Evolutionary conservation across 2,888 invertebrate species (phyloP), one percentile per base, ranked within the genome.

Genomic region (Agrochola circellaris): DNA sequence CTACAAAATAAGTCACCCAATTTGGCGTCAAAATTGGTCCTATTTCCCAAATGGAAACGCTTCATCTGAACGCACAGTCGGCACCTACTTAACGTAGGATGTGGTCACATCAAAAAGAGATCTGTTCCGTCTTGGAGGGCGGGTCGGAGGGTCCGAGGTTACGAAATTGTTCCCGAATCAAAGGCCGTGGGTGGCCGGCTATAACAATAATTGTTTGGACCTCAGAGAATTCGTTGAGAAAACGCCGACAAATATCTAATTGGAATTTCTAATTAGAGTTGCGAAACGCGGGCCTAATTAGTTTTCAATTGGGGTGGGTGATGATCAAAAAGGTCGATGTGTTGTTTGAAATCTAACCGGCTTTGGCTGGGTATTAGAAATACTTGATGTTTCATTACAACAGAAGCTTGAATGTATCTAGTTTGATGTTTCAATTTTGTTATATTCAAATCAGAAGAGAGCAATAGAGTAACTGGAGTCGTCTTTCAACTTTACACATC

Each of bases 221-320:
- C 93, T 93, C 91, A 90, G 91, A 92, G 93, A 93, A 94, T 95
- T 92, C 91, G 88, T 82, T 78, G 87, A 93, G 93, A 93, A 91
- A 92, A 91, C 90, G 90, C 90, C 91, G 91, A 92, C 91, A 94
- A 95, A 96, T 95, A 95, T 95, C 95, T 95, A 95, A 96, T 95
- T 96, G 96, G 96, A 96, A 96, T 96, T 95, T 95, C 92, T 95
- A 95, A 96, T 96, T 95, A 95, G 94, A 94, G 91, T 92, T 91
- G 90, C 89, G 89, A 92, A 90, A 89, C 90, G 86, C 87, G 84
- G 84, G 85, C 80, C 94, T 95, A 95, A 96, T 96, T 95, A 95
- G 95, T 94, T 95, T 94, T 89, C 90, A 87, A 92, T 93, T 90
- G 91, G 91, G 90, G 88, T 88, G 80, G 79, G 71, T 75, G 87